Conservation (phyloP, 2,797 vertebrate species). For the Lagodon rhomboides region DNA sequence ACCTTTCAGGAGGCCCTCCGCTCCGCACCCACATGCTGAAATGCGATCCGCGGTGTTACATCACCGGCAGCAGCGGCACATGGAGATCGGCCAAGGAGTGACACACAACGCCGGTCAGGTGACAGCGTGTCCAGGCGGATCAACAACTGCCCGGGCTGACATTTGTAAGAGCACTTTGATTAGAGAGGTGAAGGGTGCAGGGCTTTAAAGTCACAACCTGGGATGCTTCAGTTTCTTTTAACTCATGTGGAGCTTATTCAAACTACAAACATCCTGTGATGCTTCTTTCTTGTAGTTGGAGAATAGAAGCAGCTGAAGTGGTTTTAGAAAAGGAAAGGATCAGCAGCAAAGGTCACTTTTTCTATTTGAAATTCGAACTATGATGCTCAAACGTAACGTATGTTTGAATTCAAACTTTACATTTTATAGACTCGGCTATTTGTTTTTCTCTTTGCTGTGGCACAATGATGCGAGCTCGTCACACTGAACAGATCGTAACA, state of each 20-base stretch:
- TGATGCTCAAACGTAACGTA: too few relatives aligned
- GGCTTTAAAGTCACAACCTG: constrained; percentile 15
- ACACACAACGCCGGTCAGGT: constrained; percentile 62
- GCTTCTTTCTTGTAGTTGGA: not conserved
- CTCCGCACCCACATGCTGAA: constrained; percentile 82
- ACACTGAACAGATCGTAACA: not conserved
- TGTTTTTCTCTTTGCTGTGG: not conserved
- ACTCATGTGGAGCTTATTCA: not conserved
- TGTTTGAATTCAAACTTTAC: not conserved
- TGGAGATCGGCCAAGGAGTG: constrained; percentile 55
- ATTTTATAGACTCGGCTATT: not conserved
- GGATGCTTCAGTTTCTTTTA: not conserved
- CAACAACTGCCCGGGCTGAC: constrained; percentile 40
- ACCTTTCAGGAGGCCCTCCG: constrained; percentile 81
- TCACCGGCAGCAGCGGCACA: constrained; percentile 38
- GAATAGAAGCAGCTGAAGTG: not conserved
- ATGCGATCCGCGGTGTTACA: constrained; percentile 77
- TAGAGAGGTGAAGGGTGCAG: constrained; percentile 28
- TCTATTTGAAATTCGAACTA: too few relatives aligned
- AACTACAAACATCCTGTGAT: not conserved
- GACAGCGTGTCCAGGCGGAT: constrained; percentile 50
- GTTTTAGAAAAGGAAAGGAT: not conserved
- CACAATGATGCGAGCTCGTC: not conserved
- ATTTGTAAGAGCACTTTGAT: constrained; percentile 48
- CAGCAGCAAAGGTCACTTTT: not conserved